Conservation (phyloP, 2,888 invertebrate genomes). For the Cephus nigrinus region DNA sequence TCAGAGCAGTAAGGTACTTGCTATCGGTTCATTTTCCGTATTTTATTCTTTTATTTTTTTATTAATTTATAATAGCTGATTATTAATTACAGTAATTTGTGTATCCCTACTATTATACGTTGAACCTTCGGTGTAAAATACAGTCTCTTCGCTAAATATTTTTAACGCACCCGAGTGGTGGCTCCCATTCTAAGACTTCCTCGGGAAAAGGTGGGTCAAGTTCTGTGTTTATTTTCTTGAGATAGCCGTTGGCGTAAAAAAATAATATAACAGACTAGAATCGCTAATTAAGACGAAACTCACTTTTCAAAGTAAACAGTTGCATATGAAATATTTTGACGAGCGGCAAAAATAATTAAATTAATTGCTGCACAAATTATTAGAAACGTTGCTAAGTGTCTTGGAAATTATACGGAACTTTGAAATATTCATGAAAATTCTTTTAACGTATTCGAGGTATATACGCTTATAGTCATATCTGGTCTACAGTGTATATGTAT, state of each 20-base stretch:
- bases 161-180: too few species aligned
- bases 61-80: background rate
- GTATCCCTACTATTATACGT: too few species aligned
- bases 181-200: background rate
- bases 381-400: background rate
- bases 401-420: background rate
- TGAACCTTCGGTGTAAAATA: too few species aligned
- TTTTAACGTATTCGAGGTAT: background rate
- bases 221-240: background rate
- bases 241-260: background rate
- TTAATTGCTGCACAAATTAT: background rate
- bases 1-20: background rate
- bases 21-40: background rate
- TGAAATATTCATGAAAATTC: background rate
- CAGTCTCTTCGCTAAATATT: too few species aligned
- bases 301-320: background rate
- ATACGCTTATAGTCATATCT: background rate
- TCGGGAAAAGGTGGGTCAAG: background rate
- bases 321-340: too few species aligned
- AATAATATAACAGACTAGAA: background rate
- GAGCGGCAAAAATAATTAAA: background rate
- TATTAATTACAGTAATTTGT: background rate
- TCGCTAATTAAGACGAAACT: background rate
- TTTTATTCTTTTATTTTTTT: background rate
- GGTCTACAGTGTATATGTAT: background rate